Percentiles rank a stretch among this genome's conserved stretches.
phyloP scores from a whole-genome alignment of 2,888 invertebrate genomes.

The Meloe dianella region DNA sequence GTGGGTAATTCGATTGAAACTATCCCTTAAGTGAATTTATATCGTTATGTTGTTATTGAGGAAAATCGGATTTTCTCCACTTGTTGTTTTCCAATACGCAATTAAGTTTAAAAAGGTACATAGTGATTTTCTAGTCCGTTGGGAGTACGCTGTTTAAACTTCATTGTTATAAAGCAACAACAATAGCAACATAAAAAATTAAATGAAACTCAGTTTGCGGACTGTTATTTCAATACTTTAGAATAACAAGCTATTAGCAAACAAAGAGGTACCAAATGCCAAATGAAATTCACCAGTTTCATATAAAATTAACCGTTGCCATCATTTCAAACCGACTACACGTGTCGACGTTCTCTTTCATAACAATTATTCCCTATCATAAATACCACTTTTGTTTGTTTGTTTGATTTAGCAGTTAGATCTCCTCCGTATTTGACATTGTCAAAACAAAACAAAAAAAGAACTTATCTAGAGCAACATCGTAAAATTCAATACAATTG shows the following conservation, averaged over 20 bases:
- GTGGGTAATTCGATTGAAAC: background rate
- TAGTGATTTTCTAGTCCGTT: background rate
- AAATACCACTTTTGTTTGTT: background rate
- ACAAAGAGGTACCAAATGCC: background rate
- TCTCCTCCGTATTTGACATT: background rate
- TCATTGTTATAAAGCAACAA: background rate
- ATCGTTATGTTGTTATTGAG: background rate
- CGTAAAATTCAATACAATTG: background rate
- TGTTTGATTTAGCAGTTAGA: background rate
- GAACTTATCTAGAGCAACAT: background rate
- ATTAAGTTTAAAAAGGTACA: background rate
- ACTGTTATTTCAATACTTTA: background rate
- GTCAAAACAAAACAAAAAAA: background rate
- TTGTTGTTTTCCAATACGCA: background rate
- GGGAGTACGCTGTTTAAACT: background rate
- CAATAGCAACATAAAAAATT: background rate
- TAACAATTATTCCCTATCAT: background rate
- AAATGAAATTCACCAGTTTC: no score
- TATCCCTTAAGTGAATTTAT: background rate
- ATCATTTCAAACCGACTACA: no score
- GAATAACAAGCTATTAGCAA: background rate
- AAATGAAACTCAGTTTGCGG: no score
- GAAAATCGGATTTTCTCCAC: background rate
- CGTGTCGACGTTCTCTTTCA: background rate
- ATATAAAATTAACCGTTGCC: no score